Percentiles rank a stretch among this genome's conserved stretches.
phyloP scores from a whole-genome alignment of 1,140 invertebrate genomes.

The Patella vulgata region DNA sequence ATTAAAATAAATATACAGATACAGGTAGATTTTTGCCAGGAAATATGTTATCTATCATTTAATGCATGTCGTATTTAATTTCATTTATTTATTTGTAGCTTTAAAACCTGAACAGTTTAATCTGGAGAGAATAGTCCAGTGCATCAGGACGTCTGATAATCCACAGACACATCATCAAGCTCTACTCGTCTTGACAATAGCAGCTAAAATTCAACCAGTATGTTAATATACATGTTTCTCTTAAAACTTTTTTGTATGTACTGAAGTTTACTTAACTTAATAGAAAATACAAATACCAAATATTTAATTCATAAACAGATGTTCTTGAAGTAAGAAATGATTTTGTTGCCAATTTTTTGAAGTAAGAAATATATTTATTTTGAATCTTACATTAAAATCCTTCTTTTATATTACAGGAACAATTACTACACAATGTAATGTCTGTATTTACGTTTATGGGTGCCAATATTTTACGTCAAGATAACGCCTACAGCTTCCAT shows the following conservation, averaged over 20 bases:
- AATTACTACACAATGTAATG: conserved; percentile 91
- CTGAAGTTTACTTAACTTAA: too few species aligned
- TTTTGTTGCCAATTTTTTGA: too few species aligned
- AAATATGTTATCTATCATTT: too few species aligned
- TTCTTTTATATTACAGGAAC: conserved; percentile 73
- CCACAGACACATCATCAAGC: conserved; percentile 95
- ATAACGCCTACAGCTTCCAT: conserved; percentile 93
- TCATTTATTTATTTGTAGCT: conserved; percentile 17
- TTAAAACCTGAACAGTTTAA: conserved; percentile 73
- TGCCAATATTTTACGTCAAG: conserved; percentile 86
- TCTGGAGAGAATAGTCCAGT: conserved; percentile 85
- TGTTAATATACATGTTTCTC: conserved; percentile 31
- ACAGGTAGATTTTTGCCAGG: too few species aligned
- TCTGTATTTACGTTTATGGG: conserved; percentile 97
- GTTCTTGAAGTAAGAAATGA: too few species aligned
- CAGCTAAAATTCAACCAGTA: conserved; percentile 77
- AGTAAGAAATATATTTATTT: too few species aligned
- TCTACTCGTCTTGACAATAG: conserved; percentile 80
- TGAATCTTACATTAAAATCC: too few species aligned
- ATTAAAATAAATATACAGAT: too few species aligned
- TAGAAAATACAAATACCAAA: too few species aligned
- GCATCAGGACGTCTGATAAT: conserved; percentile 87
- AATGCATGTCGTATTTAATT: too few species aligned
- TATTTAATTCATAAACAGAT: too few species aligned
- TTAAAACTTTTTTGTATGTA: too few species aligned